Conservation (phyloP, 2,797 vertebrate species). For the Chiroxiphia lanceolata region DNA sequence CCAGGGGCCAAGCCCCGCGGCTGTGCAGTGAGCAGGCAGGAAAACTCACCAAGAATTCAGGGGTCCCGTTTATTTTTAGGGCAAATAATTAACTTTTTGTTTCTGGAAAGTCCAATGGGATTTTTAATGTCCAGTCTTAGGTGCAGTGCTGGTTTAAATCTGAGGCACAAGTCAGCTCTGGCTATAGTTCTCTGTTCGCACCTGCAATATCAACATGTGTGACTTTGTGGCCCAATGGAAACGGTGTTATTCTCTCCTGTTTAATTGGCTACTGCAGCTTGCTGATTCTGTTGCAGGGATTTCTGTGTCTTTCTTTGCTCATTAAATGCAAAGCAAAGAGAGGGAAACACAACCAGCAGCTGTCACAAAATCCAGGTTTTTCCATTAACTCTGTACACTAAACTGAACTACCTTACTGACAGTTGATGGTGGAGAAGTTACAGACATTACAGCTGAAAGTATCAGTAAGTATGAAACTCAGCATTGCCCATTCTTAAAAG, state of each 20-base stretch:
- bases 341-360: neutral
- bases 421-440: neutral
- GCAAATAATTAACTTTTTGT: neutral
- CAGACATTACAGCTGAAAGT: neutral
- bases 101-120: neutral
- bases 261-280: neutral
- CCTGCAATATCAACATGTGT: neutral
- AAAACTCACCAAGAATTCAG: neutral
- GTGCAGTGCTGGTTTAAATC: neutral
- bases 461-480: neutral
- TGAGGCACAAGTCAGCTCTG: neutral
- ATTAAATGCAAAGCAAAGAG: neutral
- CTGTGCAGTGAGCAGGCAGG: neutral
- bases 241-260: neutral
- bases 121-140: neutral
- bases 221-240: neutral
- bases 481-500: neutral
- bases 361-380: neutral
- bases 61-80: neutral
- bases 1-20: accelerated
- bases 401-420: neutral
- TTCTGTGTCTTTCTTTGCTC: neutral
- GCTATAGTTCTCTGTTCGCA: neutral
- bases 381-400: neutral
- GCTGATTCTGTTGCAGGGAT: neutral